These are phyloP conservation scores for Heliangelus exortis DNA, from an alignment of 2,797 vertebrate genomes.

Conservation along the genomic window DNA sequence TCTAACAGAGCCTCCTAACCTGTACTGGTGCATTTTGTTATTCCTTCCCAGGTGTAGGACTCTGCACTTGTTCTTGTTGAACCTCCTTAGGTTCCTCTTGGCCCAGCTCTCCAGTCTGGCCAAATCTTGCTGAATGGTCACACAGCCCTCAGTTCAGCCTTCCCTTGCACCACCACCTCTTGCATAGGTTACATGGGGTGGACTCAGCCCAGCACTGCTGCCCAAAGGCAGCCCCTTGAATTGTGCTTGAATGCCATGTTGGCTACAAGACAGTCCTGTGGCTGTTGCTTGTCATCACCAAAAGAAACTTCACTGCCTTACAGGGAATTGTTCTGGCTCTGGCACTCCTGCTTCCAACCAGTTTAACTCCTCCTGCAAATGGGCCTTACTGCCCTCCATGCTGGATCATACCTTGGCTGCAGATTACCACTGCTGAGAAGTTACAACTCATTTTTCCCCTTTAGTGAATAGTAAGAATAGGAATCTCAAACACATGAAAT, in stretches of 20 bases:
- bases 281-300: neutral
- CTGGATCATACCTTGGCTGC: neutral
- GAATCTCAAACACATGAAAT: neutral
- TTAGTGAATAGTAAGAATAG: neutral
- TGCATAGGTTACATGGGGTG: neutral
- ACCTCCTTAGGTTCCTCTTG: no score
- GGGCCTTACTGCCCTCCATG: neutral
- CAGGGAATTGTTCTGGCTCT: neutral
- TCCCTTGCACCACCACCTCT: neutral
- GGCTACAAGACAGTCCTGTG: neutral
- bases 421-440: neutral
- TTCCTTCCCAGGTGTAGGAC: no score
- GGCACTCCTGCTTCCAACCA: neutral
- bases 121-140: no score
- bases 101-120: no score
- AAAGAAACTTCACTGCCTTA: neutral
- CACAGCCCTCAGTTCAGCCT: no score
- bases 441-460: neutral
- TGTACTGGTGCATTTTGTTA: no score
- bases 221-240: no score
- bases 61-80: no score
- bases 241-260: neutral
- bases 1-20: no score
- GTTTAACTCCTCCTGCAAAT: neutral
- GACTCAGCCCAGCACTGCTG: neutral